Conservation (phyloP, 2,888 invertebrate species). For the Metalampra italica region DNA sequence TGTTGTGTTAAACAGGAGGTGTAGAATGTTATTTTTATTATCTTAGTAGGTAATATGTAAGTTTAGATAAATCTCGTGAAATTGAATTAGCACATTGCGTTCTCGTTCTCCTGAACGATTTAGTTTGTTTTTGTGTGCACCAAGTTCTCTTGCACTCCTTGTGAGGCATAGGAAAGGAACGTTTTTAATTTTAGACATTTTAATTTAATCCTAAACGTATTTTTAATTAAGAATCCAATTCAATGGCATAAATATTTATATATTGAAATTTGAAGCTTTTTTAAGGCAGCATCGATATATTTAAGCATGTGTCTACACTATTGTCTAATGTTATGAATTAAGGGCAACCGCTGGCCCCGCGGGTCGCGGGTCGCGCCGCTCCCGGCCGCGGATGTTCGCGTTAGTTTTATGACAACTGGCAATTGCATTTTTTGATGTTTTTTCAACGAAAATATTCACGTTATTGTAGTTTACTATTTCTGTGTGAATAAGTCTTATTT, state of each 20-base stretch:
- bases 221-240: slow-evolving; percentile 68
- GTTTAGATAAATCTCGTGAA: too few relatives aligned
- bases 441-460: slow-evolving; percentile 73
- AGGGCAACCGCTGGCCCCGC: slow-evolving; percentile 45
- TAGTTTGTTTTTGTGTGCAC: slow-evolving; percentile 3
- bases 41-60: background rate
- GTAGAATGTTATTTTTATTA: background rate
- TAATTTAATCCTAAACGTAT: slow-evolving; percentile 58
- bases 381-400: slow-evolving; percentile 10
- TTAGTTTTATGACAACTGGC: slow-evolving; percentile 53
- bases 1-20: background rate
- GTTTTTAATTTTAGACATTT: slow-evolving; percentile 61
- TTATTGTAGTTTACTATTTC: slow-evolving; percentile 67
- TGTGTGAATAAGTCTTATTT: slow-evolving; percentile 66
- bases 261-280: slow-evolving; percentile 60
- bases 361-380: slow-evolving; percentile 3
- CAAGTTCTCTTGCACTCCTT: slow-evolving; percentile 47
- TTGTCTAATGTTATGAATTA: slow-evolving; percentile 64
- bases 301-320: slow-evolving; percentile 52
- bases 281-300: slow-evolving; percentile 58
- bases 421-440: slow-evolving; percentile 72
- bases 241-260: slow-evolving; percentile 52
- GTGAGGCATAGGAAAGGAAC: slow-evolving; percentile 55
- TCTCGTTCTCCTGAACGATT: background rate
- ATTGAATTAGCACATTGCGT: background rate